These are phyloP conservation scores for Dorcus parallelipipedus DNA, from an alignment of 2,888 invertebrate genomes.

Conservation along the genomic window DNA sequence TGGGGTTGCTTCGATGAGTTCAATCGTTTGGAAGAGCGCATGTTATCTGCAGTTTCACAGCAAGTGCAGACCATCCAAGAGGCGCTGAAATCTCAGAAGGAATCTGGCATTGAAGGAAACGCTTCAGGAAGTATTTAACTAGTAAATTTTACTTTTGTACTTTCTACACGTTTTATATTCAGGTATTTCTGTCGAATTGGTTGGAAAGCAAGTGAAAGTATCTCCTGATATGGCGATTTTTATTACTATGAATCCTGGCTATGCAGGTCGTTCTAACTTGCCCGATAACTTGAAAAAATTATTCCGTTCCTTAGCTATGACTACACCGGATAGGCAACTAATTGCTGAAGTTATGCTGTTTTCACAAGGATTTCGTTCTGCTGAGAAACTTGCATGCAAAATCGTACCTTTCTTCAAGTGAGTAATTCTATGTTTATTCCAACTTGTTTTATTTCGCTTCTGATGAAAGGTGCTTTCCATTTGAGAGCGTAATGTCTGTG, in stretches of 20 bases:
- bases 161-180: constrained; percentile 18
- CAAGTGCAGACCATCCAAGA: constrained; percentile 99
- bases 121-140: constrained; percentile 21
- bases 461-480: not conserved
- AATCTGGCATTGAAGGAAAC: constrained; percentile 54
- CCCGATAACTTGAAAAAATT: constrained; percentile 99
- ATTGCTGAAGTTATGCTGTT: constrained; percentile 99
- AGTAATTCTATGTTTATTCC: constrained; percentile 40
- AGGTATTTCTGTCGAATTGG: constrained; percentile 73
- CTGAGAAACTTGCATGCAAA: constrained; percentile 97
- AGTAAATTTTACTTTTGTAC: not conserved
- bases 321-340: constrained; percentile 94
- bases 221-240: constrained; percentile 99
- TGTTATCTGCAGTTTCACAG: constrained; percentile 98
- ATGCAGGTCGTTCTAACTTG: constrained; percentile 97
- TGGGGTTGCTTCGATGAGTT: constrained; percentile 99
- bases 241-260: constrained; percentile 99
- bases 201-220: constrained; percentile 95
- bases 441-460: not conserved
- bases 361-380: constrained; percentile 97
- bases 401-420: constrained; percentile 99
- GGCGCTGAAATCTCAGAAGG: constrained; percentile 85
- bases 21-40: constrained; percentile 97
- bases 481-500: too few species aligned
- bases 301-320: constrained; percentile 98